Base-by-base conservation (phyloP, 2,113 vertebrate genomes). In the Myiozetetes cayanensis region DNA sequence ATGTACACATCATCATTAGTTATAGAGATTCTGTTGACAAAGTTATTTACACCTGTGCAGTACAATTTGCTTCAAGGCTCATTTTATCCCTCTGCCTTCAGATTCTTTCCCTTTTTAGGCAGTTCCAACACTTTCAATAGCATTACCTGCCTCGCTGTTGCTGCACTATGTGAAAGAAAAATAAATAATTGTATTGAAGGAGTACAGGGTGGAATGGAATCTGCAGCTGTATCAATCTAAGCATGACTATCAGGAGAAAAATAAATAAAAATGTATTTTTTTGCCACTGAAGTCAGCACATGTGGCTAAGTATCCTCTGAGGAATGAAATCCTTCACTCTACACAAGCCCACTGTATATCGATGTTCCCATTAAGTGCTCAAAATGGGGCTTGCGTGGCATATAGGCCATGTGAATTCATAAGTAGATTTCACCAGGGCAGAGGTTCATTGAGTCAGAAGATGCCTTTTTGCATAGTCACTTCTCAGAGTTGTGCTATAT, bases 391-490 rank as follows among this genome's bases (percentile, higher is more conserved):
- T 81, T 49, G 25, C 61, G 24, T 75, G 41, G 28, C 1, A 0
- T 59, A 14, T 61, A 49, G 68, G 53, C 61, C 68, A 61, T 65
- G 49, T 68, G 82, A 80, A 95, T 88, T 94, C 92, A 67, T 5
- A 4, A 72, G 79, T 84, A 79, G 35, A 61, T 95, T 80, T 88
- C 79, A n/a, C 52, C n/a, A 24, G 75, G 87, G 82, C 87, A 93
- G 61, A 72, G 52, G 72, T 49, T 81, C 31, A 8, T 78, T 84
- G 79, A 87, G 73, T 84, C 85, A 85, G 59, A 94, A 74, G 79
- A 94, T 95, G 79, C 85, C 90, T 96, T 96, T 96, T 95, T 95
- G 85, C 90, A 49, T 68, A 94, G 79, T 95, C 93, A 72, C 41
- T 92, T 90, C 52, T 86, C 73, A 78, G 76, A 63, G 44, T 33